A percentile compares a stretch with the other conserved stretches of the same genome.
These are phyloP conservation scores for Bubo scandiacus DNA, from an alignment of 2,113 vertebrate species.

Conservation along the genomic window DNA sequence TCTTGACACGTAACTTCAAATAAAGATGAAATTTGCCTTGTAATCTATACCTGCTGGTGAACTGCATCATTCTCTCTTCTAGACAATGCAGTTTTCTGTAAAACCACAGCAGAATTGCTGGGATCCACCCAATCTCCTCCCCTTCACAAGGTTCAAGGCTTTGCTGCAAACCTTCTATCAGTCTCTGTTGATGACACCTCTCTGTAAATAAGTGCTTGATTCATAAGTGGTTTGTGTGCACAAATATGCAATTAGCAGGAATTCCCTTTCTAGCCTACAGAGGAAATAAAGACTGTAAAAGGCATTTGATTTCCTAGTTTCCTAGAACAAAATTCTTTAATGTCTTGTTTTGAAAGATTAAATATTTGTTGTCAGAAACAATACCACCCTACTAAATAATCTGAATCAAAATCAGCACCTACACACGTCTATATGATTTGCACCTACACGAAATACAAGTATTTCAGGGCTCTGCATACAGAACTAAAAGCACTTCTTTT, in stretches of 20 bases:
- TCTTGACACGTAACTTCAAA: not conserved
- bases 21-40: constrained; percentile 1
- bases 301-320: not conserved
- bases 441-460: not conserved
- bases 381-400: constrained; percentile 26
- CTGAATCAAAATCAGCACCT: constrained; percentile 38
- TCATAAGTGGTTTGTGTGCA: not conserved
- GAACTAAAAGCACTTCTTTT: not conserved
- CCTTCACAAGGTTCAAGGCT: not conserved
- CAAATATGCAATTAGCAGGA: not conserved
- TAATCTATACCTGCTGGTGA: not conserved
- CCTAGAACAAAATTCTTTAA: not conserved
- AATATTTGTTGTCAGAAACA: constrained; percentile 47
- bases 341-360: constrained; percentile 33
- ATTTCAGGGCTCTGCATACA: not conserved
- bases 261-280: not conserved
- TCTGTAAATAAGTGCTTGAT: not conserved
- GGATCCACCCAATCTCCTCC: not conserved
- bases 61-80: not conserved
- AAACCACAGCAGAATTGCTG: not conserved
- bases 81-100: not conserved
- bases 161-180: not conserved
- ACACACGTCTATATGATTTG: not conserved
- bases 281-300: not conserved
- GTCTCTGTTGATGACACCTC: not conserved